phyloP scores from a whole-genome alignment of 2,888 invertebrate species.

The Drosophila prolongata region DNA sequence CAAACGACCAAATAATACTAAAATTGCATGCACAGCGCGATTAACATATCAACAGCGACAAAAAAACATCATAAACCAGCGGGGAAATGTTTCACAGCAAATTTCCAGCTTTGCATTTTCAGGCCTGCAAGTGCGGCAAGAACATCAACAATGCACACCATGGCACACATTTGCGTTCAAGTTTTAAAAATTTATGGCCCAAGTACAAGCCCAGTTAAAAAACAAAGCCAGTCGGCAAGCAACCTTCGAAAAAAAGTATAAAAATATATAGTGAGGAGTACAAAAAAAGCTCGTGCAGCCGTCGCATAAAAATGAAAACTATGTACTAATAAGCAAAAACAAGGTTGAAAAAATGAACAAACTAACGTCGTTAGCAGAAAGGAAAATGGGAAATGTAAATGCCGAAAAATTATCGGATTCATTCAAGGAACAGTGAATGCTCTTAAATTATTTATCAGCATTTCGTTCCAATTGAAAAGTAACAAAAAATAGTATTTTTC shows the following conservation, averaged over 20 bases:
- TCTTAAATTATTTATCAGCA: slow-evolving; percentile 3
- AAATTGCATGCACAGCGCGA: slow-evolving; percentile 75
- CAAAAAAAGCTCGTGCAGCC: slow-evolving; percentile 60
- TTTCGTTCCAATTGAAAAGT: neutral
- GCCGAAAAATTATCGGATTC: slow-evolving; percentile 6
- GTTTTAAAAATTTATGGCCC: slow-evolving; percentile 66
- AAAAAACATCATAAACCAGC: slow-evolving; percentile 38
- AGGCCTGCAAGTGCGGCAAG: slow-evolving; percentile 14
- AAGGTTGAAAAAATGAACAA: slow-evolving; percentile 47
- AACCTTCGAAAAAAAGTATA: slow-evolving; percentile 24
- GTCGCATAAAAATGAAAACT: slow-evolving; percentile 68
- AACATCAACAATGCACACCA: slow-evolving; percentile 36
- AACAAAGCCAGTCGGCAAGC: slow-evolving; percentile 36
- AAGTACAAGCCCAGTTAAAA: slow-evolving; percentile 57
- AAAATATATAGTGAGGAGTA: slow-evolving; percentile 9
- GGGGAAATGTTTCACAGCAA: slow-evolving; percentile 61
- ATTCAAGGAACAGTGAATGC: slow-evolving; percentile 18
- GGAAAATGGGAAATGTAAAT: slow-evolving; percentile 27
- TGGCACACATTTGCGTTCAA: slow-evolving; percentile 56
- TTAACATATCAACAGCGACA: slow-evolving; percentile 73
- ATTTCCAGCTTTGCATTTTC: slow-evolving; percentile 53
- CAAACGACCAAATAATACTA: slow-evolving; percentile 76
- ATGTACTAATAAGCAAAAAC: slow-evolving; percentile 64
- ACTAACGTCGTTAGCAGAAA: slow-evolving; percentile 56
- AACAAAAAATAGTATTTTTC: neutral